Evolutionary conservation across 2,888 invertebrate genomes (phyloP).

Genomic region (Torymus tubicola): DNA sequence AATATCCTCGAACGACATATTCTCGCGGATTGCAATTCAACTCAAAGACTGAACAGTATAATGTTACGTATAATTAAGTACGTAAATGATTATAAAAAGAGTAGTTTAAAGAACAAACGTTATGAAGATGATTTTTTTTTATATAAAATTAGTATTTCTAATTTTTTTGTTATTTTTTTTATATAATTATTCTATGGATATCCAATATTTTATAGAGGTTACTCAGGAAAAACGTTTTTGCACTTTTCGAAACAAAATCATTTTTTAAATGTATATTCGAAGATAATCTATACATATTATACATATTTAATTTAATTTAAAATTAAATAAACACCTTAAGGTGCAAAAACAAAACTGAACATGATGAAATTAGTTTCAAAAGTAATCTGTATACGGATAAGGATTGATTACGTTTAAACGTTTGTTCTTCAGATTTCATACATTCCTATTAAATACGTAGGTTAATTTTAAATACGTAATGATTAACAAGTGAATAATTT

Average conservation of each 20-base stretch:
- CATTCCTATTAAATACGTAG: constrained; percentile 66
- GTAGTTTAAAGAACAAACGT: constrained; percentile 54
- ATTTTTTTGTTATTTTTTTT: no score
- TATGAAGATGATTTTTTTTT: constrained; percentile 28
- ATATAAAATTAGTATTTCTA: constrained; percentile 2
- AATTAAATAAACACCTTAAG: not conserved
- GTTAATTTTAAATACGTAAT: constrained; percentile 65
- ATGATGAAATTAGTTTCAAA: constrained; percentile 15
- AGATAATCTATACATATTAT: no score
- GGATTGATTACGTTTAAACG: constrained; percentile 26
- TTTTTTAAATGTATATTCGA: no score
- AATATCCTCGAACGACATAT: constrained; percentile 22
- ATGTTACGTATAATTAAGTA: constrained; percentile 55
- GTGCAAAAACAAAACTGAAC: constrained; percentile 1
- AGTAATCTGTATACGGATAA: not conserved
- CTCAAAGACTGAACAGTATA: constrained; percentile 70
- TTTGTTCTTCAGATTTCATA: constrained; percentile 61
- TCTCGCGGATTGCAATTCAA: constrained; percentile 66
- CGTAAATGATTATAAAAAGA: constrained; percentile 50
- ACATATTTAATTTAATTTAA: not conserved
- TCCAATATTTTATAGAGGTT: no score
- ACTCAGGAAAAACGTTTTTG: no score
- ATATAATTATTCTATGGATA: no score
- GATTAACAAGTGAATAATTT: constrained; percentile 53
- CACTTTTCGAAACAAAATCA: no score